A percentile compares a stretch with the other conserved stretches of the same genome.
These are phyloP conservation scores for Agriopis marginaria DNA, from an alignment of 2,888 invertebrate genomes.

Conservation along the genomic window DNA sequence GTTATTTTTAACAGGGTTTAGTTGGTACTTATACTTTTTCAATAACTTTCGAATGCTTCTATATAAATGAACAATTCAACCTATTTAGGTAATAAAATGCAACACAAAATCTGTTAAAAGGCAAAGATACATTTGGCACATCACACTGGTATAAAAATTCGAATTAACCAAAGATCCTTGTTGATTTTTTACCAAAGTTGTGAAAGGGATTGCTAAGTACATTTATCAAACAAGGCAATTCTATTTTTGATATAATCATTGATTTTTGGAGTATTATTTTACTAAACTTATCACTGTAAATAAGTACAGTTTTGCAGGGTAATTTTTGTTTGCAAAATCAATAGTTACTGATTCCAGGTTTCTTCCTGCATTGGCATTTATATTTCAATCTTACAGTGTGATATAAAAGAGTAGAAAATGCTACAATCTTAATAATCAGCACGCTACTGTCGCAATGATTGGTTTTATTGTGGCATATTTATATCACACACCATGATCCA, in stretches of 20 bases:
- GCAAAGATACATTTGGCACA: conserved; percentile 8
- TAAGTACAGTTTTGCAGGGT: conserved; percentile 23
- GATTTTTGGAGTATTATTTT: conserved; percentile 37
- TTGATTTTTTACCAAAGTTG: conserved; percentile 61
- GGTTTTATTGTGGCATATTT: no score
- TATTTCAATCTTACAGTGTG: no score
- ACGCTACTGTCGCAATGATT: no score
- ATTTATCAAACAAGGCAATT: conserved; percentile 42
- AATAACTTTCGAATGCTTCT: not conserved
- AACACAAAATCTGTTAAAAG: not conserved
- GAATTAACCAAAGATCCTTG: conserved; percentile 62
- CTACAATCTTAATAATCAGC: no score
- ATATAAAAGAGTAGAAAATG: no score
- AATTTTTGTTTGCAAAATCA: conserved; percentile 8
- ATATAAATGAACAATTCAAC: not conserved
- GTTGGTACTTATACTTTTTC: conserved; percentile 19
- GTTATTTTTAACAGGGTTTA: conserved; percentile 31
- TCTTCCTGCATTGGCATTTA: not conserved
- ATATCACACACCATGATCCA: no score
- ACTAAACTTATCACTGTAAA: conserved; percentile 23
- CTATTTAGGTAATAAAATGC: not conserved
- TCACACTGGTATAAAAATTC: conserved; percentile 41
- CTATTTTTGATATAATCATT: conserved; percentile 57
- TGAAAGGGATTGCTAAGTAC: conserved; percentile 51
- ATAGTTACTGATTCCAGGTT: not conserved